Evolutionary conservation across 2,113 vertebrate species (phyloP), one percentile per base, ranked within the genome.

Genomic region (Nothocercus julius): DNA sequence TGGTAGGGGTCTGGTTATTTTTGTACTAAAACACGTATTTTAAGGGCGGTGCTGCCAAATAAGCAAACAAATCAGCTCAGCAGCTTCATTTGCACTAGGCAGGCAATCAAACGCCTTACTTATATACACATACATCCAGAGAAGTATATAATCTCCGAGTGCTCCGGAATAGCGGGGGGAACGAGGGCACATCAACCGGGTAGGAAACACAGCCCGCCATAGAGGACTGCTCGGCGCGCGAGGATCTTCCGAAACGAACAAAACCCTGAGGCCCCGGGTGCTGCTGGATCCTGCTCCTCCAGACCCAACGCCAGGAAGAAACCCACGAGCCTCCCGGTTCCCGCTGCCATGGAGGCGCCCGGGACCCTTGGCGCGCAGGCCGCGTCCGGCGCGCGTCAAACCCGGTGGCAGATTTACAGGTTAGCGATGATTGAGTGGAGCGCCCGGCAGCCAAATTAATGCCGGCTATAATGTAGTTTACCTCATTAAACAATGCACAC

Each of bases 401-500:
- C 94, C 47, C 47, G 14, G 78, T 70, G 97, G 96, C 97, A 96
- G 97, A 96, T 97, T 97, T 96, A 97, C 96, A 98, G 95, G 97
- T 97, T 98, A 97, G 84, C 95, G 90, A 54, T 97, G 97, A 98
- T 97, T 96, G 97, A 97, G 91, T 94, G 93, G 89, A 91, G 94
- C 83, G 93, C 86, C 63, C 81, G 21, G 62, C 92, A 88, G 96
- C 94, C 96, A 97, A 97, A 97, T 97, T 96, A 98, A 97, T 79
- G 97, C 97, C 32, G 34, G 96, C 96, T 93, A 74, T 97, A 97
- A 97, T 97, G 97, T 95, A 97, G 97, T 98, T 98, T 98, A 98
- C 97, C 97, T 98, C 98, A 98, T 98, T 98, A 98, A 98, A 97
- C 97, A 98, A 96, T 97, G 97, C 96, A 96, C 95, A 97, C 98